phyloP scores from a whole-genome alignment of 2,113 vertebrate species.

The Megaleporinus macrocephalus region DNA sequence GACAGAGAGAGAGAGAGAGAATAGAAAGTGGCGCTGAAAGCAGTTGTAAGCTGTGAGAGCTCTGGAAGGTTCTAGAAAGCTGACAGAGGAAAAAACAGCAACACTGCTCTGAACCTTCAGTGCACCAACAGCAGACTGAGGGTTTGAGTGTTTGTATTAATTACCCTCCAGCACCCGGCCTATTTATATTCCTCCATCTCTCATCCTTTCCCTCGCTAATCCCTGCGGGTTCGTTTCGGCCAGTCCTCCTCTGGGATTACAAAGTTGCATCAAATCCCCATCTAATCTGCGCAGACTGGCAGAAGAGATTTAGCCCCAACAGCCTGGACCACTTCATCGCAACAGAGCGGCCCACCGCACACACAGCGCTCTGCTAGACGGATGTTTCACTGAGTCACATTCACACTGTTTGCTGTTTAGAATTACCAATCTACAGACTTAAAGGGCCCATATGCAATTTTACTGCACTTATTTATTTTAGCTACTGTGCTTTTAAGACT shows the following conservation, averaged over 20 bases:
- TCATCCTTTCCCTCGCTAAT: constrained; percentile 54
- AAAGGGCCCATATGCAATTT: too few species aligned
- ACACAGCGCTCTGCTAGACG: not conserved
- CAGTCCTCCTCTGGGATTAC: constrained; percentile 62
- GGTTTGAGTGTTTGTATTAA: constrained; percentile 27
- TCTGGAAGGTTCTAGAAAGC: not conserved
- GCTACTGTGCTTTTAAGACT: too few species aligned
- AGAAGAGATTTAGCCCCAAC: constrained; percentile 3
- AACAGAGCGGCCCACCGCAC: not conserved
- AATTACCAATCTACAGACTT: too few species aligned
- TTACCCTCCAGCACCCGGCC: constrained; percentile 1
- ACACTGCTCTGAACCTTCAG: not conserved
- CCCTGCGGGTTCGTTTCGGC: constrained; percentile 25
- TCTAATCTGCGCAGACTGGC: constrained; percentile 55
- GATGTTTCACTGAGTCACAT: not conserved
- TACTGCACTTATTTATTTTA: too few species aligned
- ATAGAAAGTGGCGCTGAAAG: not conserved
- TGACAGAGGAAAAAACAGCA: not conserved
- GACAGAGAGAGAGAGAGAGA: not conserved
- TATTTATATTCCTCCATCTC: constrained; percentile 28
- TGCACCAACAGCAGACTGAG: too few species aligned
- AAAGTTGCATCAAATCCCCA: constrained; percentile 56
- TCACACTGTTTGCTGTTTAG: not conserved
- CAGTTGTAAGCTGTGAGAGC: not conserved
- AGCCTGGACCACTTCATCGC: not conserved